Conservation (phyloP, 2,888 invertebrate species). For the Pasiphila rectangulata region DNA sequence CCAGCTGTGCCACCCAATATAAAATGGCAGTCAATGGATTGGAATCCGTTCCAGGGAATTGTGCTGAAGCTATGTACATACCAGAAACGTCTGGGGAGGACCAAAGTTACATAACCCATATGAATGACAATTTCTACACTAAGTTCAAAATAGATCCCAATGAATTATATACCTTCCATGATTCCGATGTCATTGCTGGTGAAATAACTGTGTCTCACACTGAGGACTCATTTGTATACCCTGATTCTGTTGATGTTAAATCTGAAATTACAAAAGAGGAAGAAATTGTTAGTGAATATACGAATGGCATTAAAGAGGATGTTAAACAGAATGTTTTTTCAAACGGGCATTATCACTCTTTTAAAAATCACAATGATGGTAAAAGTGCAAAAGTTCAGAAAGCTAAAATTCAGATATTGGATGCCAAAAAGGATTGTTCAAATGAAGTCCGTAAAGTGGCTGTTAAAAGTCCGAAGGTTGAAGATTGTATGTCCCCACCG, state of each 20-base stretch:
- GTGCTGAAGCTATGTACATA: slow-evolving; percentile 70
- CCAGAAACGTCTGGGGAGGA: slow-evolving; percentile 71
- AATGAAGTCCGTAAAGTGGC: slow-evolving; percentile 45
- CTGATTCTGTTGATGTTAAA: slow-evolving; percentile 60
- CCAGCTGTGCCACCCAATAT: slow-evolving; percentile 75
- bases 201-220: slow-evolving; percentile 75
- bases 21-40: slow-evolving; percentile 63
- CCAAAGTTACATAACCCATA: slow-evolving; percentile 66
- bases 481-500: slow-evolving; percentile 41
- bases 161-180: slow-evolving; percentile 76
- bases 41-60: slow-evolving; percentile 66
- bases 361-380: slow-evolving; percentile 44
- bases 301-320: slow-evolving; percentile 61
- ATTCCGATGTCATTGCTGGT: slow-evolving; percentile 72
- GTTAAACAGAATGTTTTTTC: slow-evolving; percentile 50
- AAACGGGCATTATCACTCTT: slow-evolving; percentile 62
- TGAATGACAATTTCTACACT: slow-evolving; percentile 71
- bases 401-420: slow-evolving; percentile 52
- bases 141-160: slow-evolving; percentile 78
- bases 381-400: slow-evolving; percentile 63
- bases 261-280: slow-evolving; percentile 55
- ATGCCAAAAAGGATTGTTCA: slow-evolving; percentile 45
- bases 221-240: slow-evolving; percentile 68
- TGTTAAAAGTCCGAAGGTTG: slow-evolving; percentile 54
- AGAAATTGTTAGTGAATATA: slow-evolving; percentile 52